A percentile compares a stretch with the other conserved stretches of the same genome.
phyloP scores from a whole-genome alignment of 1,140 invertebrate genomes.

The Helicoverpa armigera region DNA sequence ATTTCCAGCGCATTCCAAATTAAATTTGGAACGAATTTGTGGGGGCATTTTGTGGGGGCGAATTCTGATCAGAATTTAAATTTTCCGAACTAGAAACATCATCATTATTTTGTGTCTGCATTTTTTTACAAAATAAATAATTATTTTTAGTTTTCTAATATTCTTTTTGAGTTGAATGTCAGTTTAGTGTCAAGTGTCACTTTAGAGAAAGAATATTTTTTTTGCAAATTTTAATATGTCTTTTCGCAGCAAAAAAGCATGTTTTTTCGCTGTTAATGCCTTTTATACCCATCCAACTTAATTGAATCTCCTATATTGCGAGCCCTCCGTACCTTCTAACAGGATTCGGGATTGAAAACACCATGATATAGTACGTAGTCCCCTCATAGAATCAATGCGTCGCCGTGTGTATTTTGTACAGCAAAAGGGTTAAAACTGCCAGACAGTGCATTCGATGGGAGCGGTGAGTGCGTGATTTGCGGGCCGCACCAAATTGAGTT shows the following conservation, averaged over 20 bases:
- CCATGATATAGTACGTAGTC: background rate
- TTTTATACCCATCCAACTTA: no score
- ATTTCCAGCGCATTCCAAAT: constrained; percentile 44
- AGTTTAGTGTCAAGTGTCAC: background rate
- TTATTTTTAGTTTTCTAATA: background rate
- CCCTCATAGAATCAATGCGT: background rate
- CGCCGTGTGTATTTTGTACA: constrained; percentile 18
- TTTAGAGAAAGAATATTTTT: background rate
- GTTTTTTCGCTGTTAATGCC: no score
- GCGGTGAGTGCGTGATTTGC: constrained; percentile 28
- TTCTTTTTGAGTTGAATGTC: background rate
- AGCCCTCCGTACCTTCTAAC: background rate
- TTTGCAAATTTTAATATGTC: no score
- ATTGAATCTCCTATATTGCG: no score
- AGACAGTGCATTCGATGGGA: constrained; percentile 30
- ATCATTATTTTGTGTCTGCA: constrained; percentile 23
- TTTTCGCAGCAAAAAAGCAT: background rate
- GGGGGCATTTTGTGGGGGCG: constrained; percentile 17
- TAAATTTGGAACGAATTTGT: constrained; percentile 45
- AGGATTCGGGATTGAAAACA: background rate
- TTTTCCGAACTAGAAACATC: constrained; percentile 25
- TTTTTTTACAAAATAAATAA: background rate
- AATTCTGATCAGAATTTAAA: constrained; percentile 41
- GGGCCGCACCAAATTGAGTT: constrained; percentile 41
- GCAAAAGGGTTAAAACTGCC: constrained; percentile 32